phyloP scores from a whole-genome alignment of 1,140 invertebrate genomes.

The Sitophilus oryzae region DNA sequence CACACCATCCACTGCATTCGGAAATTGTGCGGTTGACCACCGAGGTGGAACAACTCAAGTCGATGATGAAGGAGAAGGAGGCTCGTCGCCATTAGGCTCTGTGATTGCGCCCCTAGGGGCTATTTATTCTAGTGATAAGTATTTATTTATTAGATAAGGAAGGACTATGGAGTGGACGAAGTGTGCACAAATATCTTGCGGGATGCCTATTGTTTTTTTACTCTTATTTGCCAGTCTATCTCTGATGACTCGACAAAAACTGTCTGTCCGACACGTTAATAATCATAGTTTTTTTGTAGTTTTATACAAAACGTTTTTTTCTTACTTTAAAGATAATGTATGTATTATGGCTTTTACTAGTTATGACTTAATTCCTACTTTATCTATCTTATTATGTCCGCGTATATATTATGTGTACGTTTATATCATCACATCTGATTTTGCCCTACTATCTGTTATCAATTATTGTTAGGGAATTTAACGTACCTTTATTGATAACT shows the following conservation, averaged over 20 bases:
- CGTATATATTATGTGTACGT: slow-evolving; percentile 25
- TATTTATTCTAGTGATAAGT: slow-evolving; percentile 43
- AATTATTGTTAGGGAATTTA: slow-evolving; percentile 36
- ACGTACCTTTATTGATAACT: slow-evolving; percentile 43
- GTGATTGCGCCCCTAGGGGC: slow-evolving; percentile 34
- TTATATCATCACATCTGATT: slow-evolving; percentile 34
- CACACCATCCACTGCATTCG: slow-evolving; percentile 71
- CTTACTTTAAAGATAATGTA: slow-evolving; percentile 29
- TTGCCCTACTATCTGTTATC: slow-evolving; percentile 26
- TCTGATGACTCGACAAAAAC: slow-evolving; percentile 29
- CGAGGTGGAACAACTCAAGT: slow-evolving; percentile 86
- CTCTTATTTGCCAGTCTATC: slow-evolving; percentile 39
- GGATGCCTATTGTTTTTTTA: slow-evolving; percentile 5
- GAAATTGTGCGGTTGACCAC: slow-evolving; percentile 82
- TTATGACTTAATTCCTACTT: slow-evolving; percentile 24
- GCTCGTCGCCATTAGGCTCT: slow-evolving; percentile 30
- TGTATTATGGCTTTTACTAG: slow-evolving; percentile 30
- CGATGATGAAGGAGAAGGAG: slow-evolving; percentile 47
- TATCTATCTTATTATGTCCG: slow-evolving; percentile 9
- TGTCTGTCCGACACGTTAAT: not conserved
- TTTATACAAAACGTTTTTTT: slow-evolving; percentile 18
- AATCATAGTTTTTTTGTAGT: slow-evolving; percentile 8
- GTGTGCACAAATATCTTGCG: slow-evolving; percentile 29
- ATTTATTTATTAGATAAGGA: slow-evolving; percentile 40
- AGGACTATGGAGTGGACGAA: slow-evolving; percentile 18